Evolutionary conservation across 2,113 vertebrate species (phyloP).

Genomic region (Ursus arctos): DNA sequence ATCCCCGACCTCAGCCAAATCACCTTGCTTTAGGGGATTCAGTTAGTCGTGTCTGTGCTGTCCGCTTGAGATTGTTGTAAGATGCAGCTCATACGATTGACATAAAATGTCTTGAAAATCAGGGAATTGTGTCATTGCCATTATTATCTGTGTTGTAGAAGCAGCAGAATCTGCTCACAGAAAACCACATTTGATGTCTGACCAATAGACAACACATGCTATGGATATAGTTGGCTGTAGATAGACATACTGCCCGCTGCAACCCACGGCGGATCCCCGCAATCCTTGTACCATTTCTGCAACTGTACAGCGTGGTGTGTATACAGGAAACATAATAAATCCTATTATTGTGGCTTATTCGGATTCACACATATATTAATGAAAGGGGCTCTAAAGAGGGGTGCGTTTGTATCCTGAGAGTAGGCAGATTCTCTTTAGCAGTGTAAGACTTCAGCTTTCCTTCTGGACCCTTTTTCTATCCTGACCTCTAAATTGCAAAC

Average conservation of each 20-base stretch:
- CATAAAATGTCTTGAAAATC: neutral
- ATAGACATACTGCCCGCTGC: accelerated
- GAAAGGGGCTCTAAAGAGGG: neutral
- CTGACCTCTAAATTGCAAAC: neutral
- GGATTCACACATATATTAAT: neutral
- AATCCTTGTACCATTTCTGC: neutral
- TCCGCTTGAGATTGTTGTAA: neutral
- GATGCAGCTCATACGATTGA: neutral
- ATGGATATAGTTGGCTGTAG: neutral
- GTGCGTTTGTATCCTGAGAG: neutral
- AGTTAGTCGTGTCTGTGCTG: accelerated
- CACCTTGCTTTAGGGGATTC: neutral
- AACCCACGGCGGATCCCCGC: accelerated
- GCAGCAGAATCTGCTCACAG: neutral
- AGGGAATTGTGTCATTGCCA: neutral
- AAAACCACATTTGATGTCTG: neutral
- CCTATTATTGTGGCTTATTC: neutral
- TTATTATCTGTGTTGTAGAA: neutral
- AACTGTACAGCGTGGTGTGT: neutral
- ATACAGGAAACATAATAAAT: neutral
- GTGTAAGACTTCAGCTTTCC: neutral
- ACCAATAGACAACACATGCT: neutral
- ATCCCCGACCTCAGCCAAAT: neutral
- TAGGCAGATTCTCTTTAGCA: neutral
- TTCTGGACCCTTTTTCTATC: neutral